Percentiles rank a stretch among this genome's conserved stretches.
phyloP scores from a whole-genome alignment of 92 coral and sea anemone genomes.

The Porites divaricata region DNA sequence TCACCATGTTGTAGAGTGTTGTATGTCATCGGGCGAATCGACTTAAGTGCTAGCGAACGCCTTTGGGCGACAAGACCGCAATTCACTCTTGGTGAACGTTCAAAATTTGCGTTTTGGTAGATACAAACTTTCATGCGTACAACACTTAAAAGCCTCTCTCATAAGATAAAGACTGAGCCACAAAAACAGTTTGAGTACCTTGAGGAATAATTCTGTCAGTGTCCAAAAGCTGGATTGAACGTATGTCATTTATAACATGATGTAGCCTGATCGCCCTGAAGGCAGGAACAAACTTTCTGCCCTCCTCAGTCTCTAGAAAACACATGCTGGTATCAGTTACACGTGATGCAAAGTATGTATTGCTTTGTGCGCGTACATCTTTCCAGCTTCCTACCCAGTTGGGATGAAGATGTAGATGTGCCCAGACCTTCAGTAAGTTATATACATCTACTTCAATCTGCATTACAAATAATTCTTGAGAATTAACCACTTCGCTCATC shows the following conservation, averaged over 20 bases:
- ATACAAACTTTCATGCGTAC: too few species aligned
- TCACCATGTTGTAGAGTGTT: too few species aligned
- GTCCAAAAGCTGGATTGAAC: constrained; percentile 82
- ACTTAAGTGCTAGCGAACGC: too few species aligned
- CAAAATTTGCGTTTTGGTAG: too few species aligned
- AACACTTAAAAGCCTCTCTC: too few species aligned
- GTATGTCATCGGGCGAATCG: too few species aligned
- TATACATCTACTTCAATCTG: constrained; percentile 96
- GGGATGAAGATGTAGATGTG: constrained; percentile 74
- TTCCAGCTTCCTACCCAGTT: constrained; percentile 79
- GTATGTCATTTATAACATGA: constrained; percentile 89
- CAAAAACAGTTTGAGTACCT: constrained; percentile 47
- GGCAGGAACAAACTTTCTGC: constrained; percentile 72
- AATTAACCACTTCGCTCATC: constrained; percentile 90
- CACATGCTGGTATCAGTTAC: constrained; percentile 23
- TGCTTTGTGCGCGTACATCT: constrained; percentile 74
- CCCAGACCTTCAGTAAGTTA: constrained; percentile 91
- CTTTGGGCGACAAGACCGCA: too few species aligned
- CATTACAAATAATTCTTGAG: constrained; percentile 94
- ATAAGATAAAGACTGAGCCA: too few species aligned
- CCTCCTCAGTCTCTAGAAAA: constrained; percentile 86
- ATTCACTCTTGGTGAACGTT: too few species aligned
- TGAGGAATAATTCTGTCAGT: constrained; percentile 87
- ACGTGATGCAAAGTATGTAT: constrained; percentile 65
- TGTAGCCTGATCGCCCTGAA: constrained; percentile 84